Conservation (phyloP, 2,797 vertebrate genomes). For the Pseudotriccus pelzelni region DNA sequence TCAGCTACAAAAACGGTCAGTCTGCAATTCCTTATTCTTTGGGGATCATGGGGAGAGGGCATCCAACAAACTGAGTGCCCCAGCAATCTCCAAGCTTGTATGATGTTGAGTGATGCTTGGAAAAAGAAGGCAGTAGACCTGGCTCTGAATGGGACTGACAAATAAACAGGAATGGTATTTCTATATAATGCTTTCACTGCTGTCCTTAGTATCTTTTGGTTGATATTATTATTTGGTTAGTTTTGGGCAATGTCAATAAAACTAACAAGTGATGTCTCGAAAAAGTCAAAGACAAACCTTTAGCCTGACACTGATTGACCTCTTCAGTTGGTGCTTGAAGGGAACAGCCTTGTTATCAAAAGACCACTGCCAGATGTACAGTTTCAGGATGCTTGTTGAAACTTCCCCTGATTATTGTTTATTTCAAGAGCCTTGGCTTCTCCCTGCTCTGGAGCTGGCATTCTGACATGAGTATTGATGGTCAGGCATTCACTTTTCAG, state of each 20-base stretch:
- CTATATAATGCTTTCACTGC: background rate
- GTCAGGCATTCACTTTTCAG: conserved; percentile 48
- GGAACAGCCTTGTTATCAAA: background rate
- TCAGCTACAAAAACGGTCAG: background rate
- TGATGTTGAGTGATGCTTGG: background rate
- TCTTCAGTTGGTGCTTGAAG: background rate
- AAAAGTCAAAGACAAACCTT: background rate
- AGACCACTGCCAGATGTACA: background rate
- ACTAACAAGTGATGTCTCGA: background rate
- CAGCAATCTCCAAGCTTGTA: background rate
- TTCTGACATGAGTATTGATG: conserved; percentile 39
- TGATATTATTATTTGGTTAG: background rate
- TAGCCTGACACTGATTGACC: background rate
- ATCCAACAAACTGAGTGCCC: background rate
- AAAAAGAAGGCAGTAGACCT: background rate
- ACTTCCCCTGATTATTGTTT: background rate
- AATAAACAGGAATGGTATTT: background rate
- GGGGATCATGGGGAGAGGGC: background rate
- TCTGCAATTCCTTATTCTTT: background rate
- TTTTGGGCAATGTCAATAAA: background rate
- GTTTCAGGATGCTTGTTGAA: background rate
- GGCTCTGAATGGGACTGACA: background rate
- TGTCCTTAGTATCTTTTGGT: background rate
- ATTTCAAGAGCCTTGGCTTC: conserved; percentile 34
- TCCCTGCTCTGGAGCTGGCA: background rate